phyloP scores from a whole-genome alignment of 2,888 invertebrate genomes.

The Maniola hyperantus region DNA sequence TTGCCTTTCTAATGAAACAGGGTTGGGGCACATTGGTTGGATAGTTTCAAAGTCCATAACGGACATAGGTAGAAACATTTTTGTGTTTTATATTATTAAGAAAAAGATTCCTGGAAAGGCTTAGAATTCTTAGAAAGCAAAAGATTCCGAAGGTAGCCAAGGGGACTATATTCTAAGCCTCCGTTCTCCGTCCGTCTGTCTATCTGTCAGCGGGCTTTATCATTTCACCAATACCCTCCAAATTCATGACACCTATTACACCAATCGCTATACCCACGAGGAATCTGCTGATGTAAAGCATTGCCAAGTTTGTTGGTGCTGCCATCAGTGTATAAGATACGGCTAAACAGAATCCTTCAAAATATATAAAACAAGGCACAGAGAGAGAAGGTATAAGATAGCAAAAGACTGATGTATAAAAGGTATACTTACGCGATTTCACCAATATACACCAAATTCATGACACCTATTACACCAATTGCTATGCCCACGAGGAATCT shows the following conservation, averaged over 20 bases:
- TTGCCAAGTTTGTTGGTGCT: slow-evolving; percentile 36
- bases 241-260: slow-evolving; percentile 42
- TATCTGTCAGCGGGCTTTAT: too few species aligned
- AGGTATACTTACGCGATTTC: slow-evolving; percentile 54
- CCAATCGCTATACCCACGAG: slow-evolving; percentile 45
- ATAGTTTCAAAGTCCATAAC: too few species aligned
- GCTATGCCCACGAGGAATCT: slow-evolving; percentile 46
- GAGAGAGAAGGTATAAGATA: not conserved
- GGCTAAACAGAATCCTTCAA: not conserved
- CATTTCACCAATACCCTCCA: slow-evolving; percentile 54
- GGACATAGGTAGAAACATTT: too few species aligned
- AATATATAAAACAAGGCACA: slow-evolving; percentile 14
- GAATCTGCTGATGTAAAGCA: slow-evolving; percentile 44
- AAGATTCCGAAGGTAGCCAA: too few species aligned
- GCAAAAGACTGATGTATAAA: not conserved
- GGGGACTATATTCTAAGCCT: too few species aligned
- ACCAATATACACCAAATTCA: slow-evolving; percentile 50
- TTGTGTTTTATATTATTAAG: too few species aligned
- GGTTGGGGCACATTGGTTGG: too few species aligned
- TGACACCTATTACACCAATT: slow-evolving; percentile 43
- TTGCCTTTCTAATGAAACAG: too few species aligned
- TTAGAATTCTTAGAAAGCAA: too few species aligned
- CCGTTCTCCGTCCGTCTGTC: too few species aligned
- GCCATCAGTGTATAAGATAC: slow-evolving; percentile 30
- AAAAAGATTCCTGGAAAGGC: too few species aligned